Percentiles rank a stretch among this genome's conserved stretches.
Evolutionary conservation across 2,888 invertebrate genomes (phyloP).

Genomic region (Meiosimyza decipiens): DNA sequence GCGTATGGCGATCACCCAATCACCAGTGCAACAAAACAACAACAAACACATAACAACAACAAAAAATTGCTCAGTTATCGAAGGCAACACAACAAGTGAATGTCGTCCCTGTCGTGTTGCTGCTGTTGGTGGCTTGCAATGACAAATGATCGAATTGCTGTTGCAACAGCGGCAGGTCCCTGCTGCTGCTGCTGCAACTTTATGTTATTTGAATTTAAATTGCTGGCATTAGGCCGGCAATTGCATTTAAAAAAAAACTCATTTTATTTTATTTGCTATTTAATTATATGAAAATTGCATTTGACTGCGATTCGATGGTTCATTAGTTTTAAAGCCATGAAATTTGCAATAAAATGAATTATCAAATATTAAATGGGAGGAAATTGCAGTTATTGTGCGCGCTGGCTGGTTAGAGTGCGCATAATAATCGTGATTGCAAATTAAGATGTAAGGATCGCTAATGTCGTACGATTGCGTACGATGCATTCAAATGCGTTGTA

Average conservation of each 20-base stretch:
- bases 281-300: no score
- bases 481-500: no score
- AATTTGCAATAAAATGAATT: constrained; percentile 17
- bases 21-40: background rate
- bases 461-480: no score
- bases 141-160: background rate
- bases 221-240: constrained; percentile 2
- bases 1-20: background rate
- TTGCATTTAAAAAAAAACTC: background rate
- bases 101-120: constrained; percentile 25
- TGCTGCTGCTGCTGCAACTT: constrained; percentile 10
- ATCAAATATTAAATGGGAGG: constrained; percentile 10
- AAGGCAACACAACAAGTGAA: background rate
- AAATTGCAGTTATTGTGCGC: constrained; percentile 10
- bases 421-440: no score
- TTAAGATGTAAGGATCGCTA: no score
- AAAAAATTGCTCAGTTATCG: background rate
- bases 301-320: no score
- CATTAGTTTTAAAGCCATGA: no score
- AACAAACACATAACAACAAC: background rate
- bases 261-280: no score
- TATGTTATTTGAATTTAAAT: background rate
- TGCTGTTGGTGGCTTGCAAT: background rate
- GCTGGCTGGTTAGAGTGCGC: no score
- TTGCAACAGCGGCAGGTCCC: constrained; percentile 1